A percentile compares a stretch with the other conserved stretches of the same genome.
These are phyloP conservation scores for Piaya cayana DNA, from an alignment of 2,113 vertebrate species.

Conservation along the genomic window DNA sequence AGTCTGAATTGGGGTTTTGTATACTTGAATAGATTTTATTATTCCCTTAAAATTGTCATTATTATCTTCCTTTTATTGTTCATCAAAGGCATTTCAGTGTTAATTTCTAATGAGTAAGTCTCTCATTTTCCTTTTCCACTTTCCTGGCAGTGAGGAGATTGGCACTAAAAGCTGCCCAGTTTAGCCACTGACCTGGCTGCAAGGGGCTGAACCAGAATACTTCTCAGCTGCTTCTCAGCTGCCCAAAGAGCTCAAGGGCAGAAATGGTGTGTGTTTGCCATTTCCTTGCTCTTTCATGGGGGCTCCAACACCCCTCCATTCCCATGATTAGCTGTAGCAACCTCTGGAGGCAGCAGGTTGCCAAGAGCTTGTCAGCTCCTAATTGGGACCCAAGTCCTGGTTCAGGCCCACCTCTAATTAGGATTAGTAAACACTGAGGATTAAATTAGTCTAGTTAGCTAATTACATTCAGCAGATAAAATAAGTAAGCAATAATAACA, in stretches of 20 bases:
- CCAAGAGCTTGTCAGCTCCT: neutral
- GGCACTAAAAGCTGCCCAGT: too few relatives aligned
- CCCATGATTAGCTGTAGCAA: neutral
- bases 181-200: too few relatives aligned
- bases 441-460: neutral
- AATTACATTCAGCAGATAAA: constrained; percentile 8
- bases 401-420: neutral
- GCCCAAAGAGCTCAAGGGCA: neutral
- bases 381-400: neutral
- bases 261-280: neutral
- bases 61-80: too few relatives aligned
- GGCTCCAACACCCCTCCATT: neutral
- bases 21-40: too few relatives aligned
- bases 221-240: neutral
- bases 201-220: too few relatives aligned
- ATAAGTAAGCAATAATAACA: neutral
- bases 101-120: too few relatives aligned
- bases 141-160: too few relatives aligned
- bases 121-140: too few relatives aligned
- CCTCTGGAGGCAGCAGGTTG: neutral
- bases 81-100: too few relatives aligned
- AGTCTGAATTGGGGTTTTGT: too few relatives aligned
- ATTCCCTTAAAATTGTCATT: too few relatives aligned
- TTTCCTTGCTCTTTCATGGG: neutral
- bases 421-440: neutral